Evolutionary conservation across 2,888 invertebrate genomes (phyloP), one percentile per base, ranked within the genome.

Genomic region (Ichneumoninae sp.): DNA sequence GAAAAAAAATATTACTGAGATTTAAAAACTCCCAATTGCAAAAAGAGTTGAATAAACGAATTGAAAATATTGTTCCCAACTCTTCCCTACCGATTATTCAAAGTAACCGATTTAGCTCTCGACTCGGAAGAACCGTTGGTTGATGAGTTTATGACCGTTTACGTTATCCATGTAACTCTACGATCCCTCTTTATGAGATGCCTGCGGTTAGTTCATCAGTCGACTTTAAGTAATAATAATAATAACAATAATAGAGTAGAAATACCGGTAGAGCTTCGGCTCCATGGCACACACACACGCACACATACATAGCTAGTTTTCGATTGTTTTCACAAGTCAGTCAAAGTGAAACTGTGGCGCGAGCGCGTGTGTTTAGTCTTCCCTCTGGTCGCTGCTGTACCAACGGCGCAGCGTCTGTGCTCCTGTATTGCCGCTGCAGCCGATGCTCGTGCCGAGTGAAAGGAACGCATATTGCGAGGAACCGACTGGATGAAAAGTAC

Each of bases 271-370:
- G 22, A 30, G 13, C 36, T 33, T 33, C 30, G 16, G 36, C 36
- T 62, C 16, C 16, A 7, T 33, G 7, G 36, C 16, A n/a, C 13
- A 10, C 57, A 57, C 22, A 4, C 22, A 13, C 19, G 1, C 7
- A 19, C n/a, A 4, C 30, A 60, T 16, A 60, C 33, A 33, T 33
- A 33, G 60, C 70, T 76, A 62, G 75, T 70, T 83, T 81, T 70
- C 86, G 81, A 86, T 86, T 86, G 86, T 86, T 86, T 86, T 86
- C 81, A 84, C 80, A 86, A 86, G 86, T 86, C 86, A 86, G 75
- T 86, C 79, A 79, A 74, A 83, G 69, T 69, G 69, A 57, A 69
- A 70, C 68, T 19, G 16, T 62, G 16, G 68, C 50, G 72, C n/a
- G 68, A 22, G 30, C 40, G 26, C 69, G 80, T 69, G 62, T 80